Conservation (phyloP, 2,113 vertebrate species). For the Syngnathus floridae region DNA sequence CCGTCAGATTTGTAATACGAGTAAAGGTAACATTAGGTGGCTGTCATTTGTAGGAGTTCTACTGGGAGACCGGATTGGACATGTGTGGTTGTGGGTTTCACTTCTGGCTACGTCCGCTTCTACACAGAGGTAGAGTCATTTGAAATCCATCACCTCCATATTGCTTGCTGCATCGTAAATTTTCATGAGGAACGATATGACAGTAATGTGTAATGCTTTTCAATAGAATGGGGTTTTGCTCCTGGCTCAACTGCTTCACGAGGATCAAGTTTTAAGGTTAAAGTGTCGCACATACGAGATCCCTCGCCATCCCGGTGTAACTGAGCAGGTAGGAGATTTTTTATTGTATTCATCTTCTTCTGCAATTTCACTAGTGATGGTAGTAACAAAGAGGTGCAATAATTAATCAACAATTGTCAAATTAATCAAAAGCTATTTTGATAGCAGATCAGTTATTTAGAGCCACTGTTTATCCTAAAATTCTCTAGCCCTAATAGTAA, state of each 20-base stretch:
- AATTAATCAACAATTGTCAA: neutral
- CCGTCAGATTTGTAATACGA: neutral
- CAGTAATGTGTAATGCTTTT: constrained; percentile 15
- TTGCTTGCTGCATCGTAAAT: neutral
- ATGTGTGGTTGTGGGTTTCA: constrained; percentile 93
- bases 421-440: neutral
- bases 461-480: neutral
- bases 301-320: constrained; percentile 89
- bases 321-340: constrained; percentile 81
- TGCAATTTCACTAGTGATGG: neutral
- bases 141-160: too few relatives aligned
- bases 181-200: neutral
- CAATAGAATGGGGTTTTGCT: constrained; percentile 86
- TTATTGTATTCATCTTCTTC: neutral
- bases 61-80: constrained; percentile 97
- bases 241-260: constrained; percentile 90
- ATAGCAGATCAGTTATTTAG: neutral
- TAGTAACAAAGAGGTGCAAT: too few relatives aligned
- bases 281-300: constrained; percentile 97
- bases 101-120: constrained; percentile 90
- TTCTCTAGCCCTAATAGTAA: neutral
- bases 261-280: constrained; percentile 85
- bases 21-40: neutral
- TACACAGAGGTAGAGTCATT: constrained; percentile 84
- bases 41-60: constrained; percentile 79